Base-by-base conservation (phyloP, 2,113 vertebrate species). In the Brachionichthys hirsutus region DNA sequence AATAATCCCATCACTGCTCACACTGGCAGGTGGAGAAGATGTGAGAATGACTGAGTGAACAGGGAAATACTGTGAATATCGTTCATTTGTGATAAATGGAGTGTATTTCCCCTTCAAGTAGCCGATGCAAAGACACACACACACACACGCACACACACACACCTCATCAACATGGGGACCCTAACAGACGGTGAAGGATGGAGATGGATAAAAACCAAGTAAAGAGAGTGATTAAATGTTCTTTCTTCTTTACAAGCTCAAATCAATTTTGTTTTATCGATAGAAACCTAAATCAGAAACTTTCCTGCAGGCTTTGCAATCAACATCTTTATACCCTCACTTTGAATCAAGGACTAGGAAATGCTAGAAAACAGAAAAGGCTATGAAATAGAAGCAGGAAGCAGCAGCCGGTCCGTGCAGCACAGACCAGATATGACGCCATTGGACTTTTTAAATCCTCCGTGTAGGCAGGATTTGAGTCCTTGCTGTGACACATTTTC, bases 391-490 rank as follows among this genome's bases (percentile, higher is more conserved):
- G 46, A 43, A 45, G 41, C 50, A 65, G 60, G 13, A 35, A 44
- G 8, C 38, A 63, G 38, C 34, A 19, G 45, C 15, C 56, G 18
- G 43, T 55, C 54, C 16, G 9, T 56, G 55, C 9, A 16, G 30
- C 34, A 41, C 34, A 50, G 18, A 6, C 40, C 57, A 62, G 22
- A 65, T 35, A 42, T 35, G 10, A 42, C 17, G 44, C 47, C 64
- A 51, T 20, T 1, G 16, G 44, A 49, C 49, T 7, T 50, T 49
- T 54, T 70, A 49, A 70, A 63, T 69, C 38, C 60, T 9, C 20
- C 22, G 18, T 54, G n/a, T 46, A 16, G 20, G 1, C 45, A 41
- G 46, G 47, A 59, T 76, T 58, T 38, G 30, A 48, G 38, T 56
- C 30, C 53, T 48, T 14, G 36, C 52, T 19, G 5, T 61, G 30